These are phyloP conservation scores for Pipa parva DNA, from an alignment of 2,113 vertebrate species.

Conservation along the genomic window DNA sequence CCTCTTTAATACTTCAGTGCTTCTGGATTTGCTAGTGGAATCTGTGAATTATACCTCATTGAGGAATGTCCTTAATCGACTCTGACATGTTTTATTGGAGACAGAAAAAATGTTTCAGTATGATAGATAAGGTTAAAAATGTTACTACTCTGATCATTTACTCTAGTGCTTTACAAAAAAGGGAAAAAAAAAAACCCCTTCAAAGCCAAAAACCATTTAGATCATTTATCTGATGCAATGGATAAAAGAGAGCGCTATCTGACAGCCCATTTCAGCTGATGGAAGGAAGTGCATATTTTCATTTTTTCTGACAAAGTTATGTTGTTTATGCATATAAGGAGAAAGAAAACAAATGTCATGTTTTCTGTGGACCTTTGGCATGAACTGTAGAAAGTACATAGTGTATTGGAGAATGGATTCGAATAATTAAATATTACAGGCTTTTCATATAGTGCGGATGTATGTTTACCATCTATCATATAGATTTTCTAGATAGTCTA, in stretches of 20 bases:
- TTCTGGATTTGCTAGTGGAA: constrained; percentile 62
- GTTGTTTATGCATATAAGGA: constrained; percentile 67
- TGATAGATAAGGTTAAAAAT: constrained; percentile 86
- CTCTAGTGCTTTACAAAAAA: constrained; percentile 62
- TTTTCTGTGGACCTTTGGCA: constrained; percentile 47
- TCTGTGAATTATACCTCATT: constrained; percentile 71
- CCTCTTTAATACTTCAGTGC: constrained; percentile 68
- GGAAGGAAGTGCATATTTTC: constrained; percentile 65
- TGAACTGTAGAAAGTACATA: constrained; percentile 45
- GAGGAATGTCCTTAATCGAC: constrained; percentile 76
- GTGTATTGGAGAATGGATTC: background rate
- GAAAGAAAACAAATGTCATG: constrained; percentile 44
- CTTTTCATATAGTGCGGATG: too few species aligned
- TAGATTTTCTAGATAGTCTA: too few species aligned
- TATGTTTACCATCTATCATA: too few species aligned
- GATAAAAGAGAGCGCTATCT: constrained; percentile 58
- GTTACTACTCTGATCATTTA: constrained; percentile 76
- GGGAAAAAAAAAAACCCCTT: constrained; percentile 46
- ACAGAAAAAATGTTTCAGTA: constrained; percentile 77
- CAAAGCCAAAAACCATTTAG: constrained; percentile 69
- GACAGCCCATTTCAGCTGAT: constrained; percentile 66
- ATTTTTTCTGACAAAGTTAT: constrained; percentile 69
- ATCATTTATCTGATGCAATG: constrained; percentile 63
- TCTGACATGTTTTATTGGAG: constrained; percentile 78
- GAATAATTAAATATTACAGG: too few species aligned